A percentile compares a stretch with the other conserved stretches of the same genome.
Conservation (phyloP, 2,888 invertebrate genomes). For the Epirrhoe tristata region DNA sequence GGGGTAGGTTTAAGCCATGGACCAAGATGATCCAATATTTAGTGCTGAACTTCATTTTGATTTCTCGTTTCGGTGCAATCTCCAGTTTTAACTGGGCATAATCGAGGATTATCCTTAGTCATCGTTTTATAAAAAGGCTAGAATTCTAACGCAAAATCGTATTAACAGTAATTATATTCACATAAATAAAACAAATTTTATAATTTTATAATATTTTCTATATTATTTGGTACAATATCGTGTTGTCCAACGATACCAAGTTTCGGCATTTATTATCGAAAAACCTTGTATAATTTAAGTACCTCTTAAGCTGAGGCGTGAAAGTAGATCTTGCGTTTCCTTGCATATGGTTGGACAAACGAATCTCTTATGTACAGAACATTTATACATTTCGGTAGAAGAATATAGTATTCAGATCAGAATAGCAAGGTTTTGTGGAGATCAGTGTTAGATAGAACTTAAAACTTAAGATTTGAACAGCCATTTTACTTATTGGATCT, state of each 20-base stretch:
- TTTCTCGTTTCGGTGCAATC: no score
- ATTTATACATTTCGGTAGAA: slow-evolving; percentile 42
- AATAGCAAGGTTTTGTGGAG: slow-evolving; percentile 28
- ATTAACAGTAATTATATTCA: neutral
- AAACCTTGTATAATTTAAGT: slow-evolving; percentile 33
- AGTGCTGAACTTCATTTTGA: no score
- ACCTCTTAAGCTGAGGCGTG: neutral
- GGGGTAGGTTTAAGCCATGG: no score
- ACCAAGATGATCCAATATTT: no score
- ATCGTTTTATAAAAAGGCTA: neutral
- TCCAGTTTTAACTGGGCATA: no score
- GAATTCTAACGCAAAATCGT: neutral
- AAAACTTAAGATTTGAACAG: slow-evolving; percentile 39
- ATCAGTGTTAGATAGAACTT: slow-evolving; percentile 31
- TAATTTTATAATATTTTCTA: slow-evolving; percentile 69
- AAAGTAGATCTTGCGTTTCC: slow-evolving; percentile 47
- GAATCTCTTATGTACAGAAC: slow-evolving; percentile 50
- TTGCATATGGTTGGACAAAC: slow-evolving; percentile 66
- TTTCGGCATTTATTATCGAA: slow-evolving; percentile 11
- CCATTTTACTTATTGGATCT: slow-evolving; percentile 31
- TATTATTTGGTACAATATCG: slow-evolving; percentile 79
- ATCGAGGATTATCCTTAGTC: no score
- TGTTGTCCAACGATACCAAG: slow-evolving; percentile 73
- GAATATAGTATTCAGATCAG: slow-evolving; percentile 35
- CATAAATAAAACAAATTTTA: slow-evolving; percentile 47